Conservation (phyloP, 2,797 vertebrate genomes). For the Chelmon rostratus region DNA sequence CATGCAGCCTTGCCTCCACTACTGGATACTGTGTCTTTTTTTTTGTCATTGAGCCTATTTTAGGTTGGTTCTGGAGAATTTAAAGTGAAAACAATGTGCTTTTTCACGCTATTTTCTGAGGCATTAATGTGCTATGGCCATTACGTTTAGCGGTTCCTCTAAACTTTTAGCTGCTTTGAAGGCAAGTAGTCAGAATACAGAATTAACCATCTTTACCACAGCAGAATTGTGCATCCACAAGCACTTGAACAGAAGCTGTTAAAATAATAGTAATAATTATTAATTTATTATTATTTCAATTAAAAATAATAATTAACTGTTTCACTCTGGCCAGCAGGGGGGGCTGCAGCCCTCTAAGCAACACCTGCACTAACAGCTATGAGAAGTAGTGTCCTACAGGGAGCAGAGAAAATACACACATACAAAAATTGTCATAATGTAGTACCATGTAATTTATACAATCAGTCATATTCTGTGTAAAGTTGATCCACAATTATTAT, state of each 20-base stretch:
- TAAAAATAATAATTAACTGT: not conserved
- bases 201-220: not conserved
- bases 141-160: not conserved
- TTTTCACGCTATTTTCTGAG: not conserved
- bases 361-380: not conserved
- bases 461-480: constrained; percentile 25
- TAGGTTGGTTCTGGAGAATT: not conserved
- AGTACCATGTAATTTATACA: constrained; percentile 37
- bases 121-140: not conserved
- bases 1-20: not conserved
- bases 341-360: not conserved
- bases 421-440: constrained; percentile 18
- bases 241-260: not conserved
- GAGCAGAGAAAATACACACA: constrained; percentile 5
- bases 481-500: constrained; percentile 23
- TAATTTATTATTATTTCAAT: not conserved
- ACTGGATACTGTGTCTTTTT: not conserved
- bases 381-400: not conserved
- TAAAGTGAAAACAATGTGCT: not conserved
- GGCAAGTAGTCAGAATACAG: not conserved
- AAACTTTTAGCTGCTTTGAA: not conserved
- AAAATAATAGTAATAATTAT: not conserved
- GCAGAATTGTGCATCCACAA: not conserved
- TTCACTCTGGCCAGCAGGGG: not conserved
- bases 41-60: not conserved